Base-by-base conservation (phyloP, 2,797 vertebrate genomes). In the Aldrovandia affinis region DNA sequence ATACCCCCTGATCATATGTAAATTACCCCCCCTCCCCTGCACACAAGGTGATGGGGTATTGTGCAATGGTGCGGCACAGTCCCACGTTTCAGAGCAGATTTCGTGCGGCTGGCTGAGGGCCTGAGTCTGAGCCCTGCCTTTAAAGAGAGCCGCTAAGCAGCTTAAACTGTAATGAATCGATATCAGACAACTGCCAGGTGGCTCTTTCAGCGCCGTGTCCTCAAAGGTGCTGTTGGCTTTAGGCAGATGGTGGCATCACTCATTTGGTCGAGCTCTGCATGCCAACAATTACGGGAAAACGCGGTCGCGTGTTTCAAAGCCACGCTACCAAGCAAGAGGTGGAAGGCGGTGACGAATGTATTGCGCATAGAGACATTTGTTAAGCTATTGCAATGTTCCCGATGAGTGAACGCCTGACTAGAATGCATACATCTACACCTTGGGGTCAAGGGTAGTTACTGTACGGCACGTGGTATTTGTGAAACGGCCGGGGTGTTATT, bases 131-230 rank as follows among this genome's bases (percentile, higher is more conserved):
- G n/a, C 18, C 28, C 33, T 70, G 6, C 65, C 55, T 57, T 14
- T 57, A 57, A 3, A 70, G 65, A n/a, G 70, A 20, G 70, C 52
- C 28, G 28, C 78, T 80, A 33, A 80, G 78, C 47, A 20, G 78
- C 78, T 80, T 55, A 80, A 1, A 20, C n/a, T 15, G n/a, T 50
- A 54, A 30, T 54, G 47, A 54, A 36, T 52, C 78, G 18, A 30
- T 57, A 55, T 54, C 75, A 78, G 75, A 12, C 3, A 28, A 3
- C 25, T 12, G 47, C 75, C 47, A 18, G 70, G 70, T 44, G 52
- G 78, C 78, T 57, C n/a, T 80, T 36, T 80, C 47, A 80, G 50
- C 14, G 7, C 12, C 6, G 12, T 15, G 50, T 55, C 47, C 52
- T 28, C 33, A 30, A n/a, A 55, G 54, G 52, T 59, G 47, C 78